These are phyloP conservation scores for Eulemur rufifrons DNA, from an alignment of 2,113 vertebrate species.

Conservation along the genomic window DNA sequence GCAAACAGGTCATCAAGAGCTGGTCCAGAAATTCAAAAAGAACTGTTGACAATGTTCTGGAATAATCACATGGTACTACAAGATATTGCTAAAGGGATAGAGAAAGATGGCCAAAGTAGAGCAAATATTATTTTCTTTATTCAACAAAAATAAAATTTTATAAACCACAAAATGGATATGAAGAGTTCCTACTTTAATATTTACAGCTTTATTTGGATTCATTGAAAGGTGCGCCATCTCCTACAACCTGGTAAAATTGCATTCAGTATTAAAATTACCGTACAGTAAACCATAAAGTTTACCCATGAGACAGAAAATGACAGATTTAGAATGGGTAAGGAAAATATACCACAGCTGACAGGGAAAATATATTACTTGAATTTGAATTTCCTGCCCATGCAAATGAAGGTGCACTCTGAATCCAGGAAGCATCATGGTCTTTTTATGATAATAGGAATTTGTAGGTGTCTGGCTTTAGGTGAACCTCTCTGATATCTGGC, in stretches of 20 bases:
- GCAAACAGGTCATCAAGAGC: neutral
- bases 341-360: slow-evolving; percentile 48
- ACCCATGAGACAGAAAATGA: slow-evolving; percentile 31
- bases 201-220: slow-evolving; percentile 52
- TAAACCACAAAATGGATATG: slow-evolving; percentile 33
- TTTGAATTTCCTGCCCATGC: slow-evolving; percentile 46
- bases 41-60: neutral
- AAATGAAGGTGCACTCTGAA: neutral
- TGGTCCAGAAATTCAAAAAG: neutral
- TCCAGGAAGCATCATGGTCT: neutral
- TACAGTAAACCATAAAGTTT: slow-evolving; percentile 43
- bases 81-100: neutral
- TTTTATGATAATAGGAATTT: slow-evolving; percentile 19
- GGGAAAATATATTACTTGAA: slow-evolving; percentile 13
- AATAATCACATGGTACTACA: neutral
- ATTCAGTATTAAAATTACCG: slow-evolving; percentile 46
- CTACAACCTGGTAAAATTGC: neutral
- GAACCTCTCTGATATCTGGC: neutral
- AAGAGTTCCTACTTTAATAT: slow-evolving; percentile 27
- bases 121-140: neutral
- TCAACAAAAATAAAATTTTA: slow-evolving; percentile 39
- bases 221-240: neutral
- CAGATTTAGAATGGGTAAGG: slow-evolving; percentile 56
- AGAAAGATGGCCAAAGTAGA: neutral
- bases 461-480: slow-evolving; percentile 6